Evolutionary conservation across 2,888 invertebrate species (phyloP).

Genomic region (Coenonympha arcania): DNA sequence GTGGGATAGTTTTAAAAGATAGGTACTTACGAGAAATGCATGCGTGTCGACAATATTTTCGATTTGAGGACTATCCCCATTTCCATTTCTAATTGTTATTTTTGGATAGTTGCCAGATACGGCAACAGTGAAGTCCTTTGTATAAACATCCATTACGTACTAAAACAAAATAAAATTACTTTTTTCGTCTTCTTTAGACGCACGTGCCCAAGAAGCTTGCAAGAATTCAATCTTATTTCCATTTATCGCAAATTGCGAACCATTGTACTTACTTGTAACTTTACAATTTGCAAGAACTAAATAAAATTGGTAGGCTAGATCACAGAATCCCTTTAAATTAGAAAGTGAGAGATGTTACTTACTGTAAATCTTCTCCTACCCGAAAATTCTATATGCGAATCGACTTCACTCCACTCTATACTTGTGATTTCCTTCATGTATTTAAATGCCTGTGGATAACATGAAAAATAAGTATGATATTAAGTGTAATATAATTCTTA

Average conservation of each 20-base stretch:
- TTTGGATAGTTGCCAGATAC: conserved; percentile 40
- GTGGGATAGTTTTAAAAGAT: neutral
- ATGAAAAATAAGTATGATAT: no score
- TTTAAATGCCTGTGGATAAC: conserved; percentile 52
- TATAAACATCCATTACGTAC: conserved; percentile 48
- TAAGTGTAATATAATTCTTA: no score
- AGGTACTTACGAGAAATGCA: conserved; percentile 38
- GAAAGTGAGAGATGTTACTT: no score
- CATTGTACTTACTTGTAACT: no score
- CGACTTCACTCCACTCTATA: conserved; percentile 46
- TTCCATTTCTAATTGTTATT: conserved; percentile 34
- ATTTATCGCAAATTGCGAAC: no score
- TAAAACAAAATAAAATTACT: conserved; percentile 27
- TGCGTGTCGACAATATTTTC: conserved; percentile 40
- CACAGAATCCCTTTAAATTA: no score
- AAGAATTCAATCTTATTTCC: no score
- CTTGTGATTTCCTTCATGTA: conserved; percentile 45
- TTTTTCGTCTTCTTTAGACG: neutral
- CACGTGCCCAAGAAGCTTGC: neutral
- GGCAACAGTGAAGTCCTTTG: conserved; percentile 42
- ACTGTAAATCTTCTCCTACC: conserved; percentile 40
- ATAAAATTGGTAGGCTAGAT: no score
- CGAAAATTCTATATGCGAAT: conserved; percentile 33
- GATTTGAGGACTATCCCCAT: conserved; percentile 26
- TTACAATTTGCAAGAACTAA: no score